phyloP scores from a whole-genome alignment of 2,888 invertebrate genomes.

The Eupithecia inturbata region DNA sequence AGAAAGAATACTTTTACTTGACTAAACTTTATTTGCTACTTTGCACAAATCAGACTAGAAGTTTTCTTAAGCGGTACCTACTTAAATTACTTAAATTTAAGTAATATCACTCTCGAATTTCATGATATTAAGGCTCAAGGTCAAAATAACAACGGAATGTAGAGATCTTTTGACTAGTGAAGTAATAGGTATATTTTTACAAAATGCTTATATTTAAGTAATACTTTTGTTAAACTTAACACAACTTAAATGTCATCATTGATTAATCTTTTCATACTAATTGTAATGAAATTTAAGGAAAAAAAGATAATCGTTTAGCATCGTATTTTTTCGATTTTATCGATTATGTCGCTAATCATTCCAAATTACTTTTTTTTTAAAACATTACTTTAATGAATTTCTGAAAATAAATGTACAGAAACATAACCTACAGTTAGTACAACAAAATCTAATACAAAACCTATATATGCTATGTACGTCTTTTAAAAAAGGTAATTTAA shows the following conservation, averaged over 20 bases:
- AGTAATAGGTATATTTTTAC: slow-evolving; percentile 15
- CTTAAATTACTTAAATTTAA: slow-evolving; percentile 62
- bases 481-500: neutral
- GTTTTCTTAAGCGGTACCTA: slow-evolving; percentile 60
- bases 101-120: slow-evolving; percentile 76
- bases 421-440: neutral
- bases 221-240: neutral
- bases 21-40: slow-evolving; percentile 15
- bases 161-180: slow-evolving; percentile 51
- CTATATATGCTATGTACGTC: neutral
- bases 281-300: neutral
- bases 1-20: slow-evolving; percentile 2
- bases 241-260: neutral
- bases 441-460: neutral
- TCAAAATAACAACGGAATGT: slow-evolving; percentile 30
- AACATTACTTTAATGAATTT: neutral
- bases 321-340: slow-evolving; percentile 39
- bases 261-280: neutral
- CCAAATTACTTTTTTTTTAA: slow-evolving; percentile 22
- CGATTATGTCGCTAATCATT: slow-evolving; percentile 47
- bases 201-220: slow-evolving; percentile 11
- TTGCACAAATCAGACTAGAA: slow-evolving; percentile 63
- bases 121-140: slow-evolving; percentile 26
- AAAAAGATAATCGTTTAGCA: neutral
- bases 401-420: neutral